A percentile compares a stretch with the other conserved stretches of the same genome.
Evolutionary conservation across 2,888 invertebrate species (phyloP).

Genomic region (Rotaria sp.): DNA sequence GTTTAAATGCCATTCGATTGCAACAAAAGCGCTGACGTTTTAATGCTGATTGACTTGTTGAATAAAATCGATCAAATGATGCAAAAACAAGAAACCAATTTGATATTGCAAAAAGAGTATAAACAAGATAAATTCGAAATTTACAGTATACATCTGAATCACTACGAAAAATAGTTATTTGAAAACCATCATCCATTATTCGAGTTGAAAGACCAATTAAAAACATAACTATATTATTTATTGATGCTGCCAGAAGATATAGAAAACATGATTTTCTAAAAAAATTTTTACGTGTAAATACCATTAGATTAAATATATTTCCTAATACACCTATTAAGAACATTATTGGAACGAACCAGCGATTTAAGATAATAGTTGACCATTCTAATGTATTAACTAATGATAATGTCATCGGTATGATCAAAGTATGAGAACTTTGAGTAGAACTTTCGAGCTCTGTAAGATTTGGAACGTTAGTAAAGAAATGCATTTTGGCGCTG

Average conservation of each 20-base stretch:
- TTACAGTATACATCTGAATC: not conserved
- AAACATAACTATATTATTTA: not conserved
- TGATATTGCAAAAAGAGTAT: not conserved
- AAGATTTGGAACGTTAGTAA: too few species aligned
- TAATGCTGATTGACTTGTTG: not conserved
- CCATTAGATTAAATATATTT: not conserved
- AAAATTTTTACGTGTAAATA: not conserved
- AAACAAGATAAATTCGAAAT: not conserved
- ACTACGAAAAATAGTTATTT: not conserved
- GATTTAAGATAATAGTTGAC: not conserved
- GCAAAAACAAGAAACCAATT: not conserved
- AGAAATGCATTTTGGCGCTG: too few species aligned
- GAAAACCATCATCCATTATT: not conserved
- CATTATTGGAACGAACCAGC: not conserved
- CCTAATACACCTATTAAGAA: not conserved
- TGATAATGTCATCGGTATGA: not conserved
- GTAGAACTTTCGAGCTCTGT: too few species aligned
- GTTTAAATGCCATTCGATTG: not conserved
- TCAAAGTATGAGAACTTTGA: too few species aligned
- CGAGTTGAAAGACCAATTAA: not conserved
- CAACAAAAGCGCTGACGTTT: not conserved
- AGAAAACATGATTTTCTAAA: not conserved
- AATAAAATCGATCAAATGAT: not conserved
- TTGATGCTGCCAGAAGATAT: not conserved
- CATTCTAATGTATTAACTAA: not conserved